Evolutionary conservation across 92 coral and sea anemone species (phyloP).

Genomic region (Porites lobata): DNA sequence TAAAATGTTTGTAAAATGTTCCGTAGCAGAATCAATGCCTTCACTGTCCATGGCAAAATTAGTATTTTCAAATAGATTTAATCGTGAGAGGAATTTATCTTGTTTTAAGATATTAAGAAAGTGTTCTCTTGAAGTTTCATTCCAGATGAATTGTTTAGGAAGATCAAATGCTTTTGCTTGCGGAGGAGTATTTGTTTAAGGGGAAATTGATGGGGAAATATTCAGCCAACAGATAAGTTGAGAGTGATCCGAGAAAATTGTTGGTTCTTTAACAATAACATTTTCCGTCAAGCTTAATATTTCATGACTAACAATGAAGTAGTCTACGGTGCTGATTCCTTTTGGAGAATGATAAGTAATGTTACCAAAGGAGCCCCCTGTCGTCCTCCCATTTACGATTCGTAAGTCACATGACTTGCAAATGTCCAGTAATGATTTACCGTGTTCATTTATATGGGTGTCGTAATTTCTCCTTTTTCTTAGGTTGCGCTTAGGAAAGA

Average conservation of each 20-base stretch:
- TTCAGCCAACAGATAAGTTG: conserved; percentile 34
- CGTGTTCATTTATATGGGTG: too few species aligned
- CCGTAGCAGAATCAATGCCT: conserved; percentile 1
- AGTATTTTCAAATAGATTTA: not conserved
- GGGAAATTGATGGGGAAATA: not conserved
- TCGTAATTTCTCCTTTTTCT: too few species aligned
- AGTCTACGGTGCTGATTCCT: conserved; percentile 34
- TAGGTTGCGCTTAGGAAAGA: too few species aligned
- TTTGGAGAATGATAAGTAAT: conserved; percentile 44
- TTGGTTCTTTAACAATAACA: conserved; percentile 38
- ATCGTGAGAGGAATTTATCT: not conserved
- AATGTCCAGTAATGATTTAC: not conserved
- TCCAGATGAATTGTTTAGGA: conserved; percentile 37
- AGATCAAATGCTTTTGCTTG: conserved; percentile 7
- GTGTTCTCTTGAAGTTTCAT: conserved; percentile 5
- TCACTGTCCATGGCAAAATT: not conserved
- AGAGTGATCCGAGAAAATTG: conserved; percentile 5
- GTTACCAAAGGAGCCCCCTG: conserved; percentile 4
- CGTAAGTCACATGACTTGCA: conserved; percentile 46
- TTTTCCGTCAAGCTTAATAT: not conserved
- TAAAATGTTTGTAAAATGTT: not conserved
- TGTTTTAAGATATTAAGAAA: not conserved
- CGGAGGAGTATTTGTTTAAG: not conserved
- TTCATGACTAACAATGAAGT: conserved; percentile 50
- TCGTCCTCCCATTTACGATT: conserved; percentile 45